Base-by-base conservation (phyloP, 2,888 invertebrate species). In the Plutella xylostella region DNA sequence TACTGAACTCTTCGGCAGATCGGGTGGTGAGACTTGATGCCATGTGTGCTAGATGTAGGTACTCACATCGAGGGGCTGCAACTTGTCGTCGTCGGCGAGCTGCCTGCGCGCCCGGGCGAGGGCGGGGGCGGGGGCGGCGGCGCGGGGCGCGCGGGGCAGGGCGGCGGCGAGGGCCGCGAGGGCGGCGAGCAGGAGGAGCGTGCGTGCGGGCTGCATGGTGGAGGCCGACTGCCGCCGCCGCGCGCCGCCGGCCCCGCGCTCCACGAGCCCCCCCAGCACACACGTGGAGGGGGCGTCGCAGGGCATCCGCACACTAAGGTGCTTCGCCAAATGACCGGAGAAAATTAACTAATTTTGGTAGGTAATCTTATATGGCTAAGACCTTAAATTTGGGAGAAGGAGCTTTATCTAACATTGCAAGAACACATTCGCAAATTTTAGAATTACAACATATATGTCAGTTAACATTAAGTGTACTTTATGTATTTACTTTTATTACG, bases 61-160 rank as follows among this genome's bases (percentile, higher is more conserved):
- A 56, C 62, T 51, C 62, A 82, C 82, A 61, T 82, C 72, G 43
- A 80, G 63, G 45, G 80, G 80, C 62, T 79, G 80, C 55, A 80
- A 65, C 14, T 69, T 48, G 57, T 78, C 60, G 58, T 78, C 79
- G 51, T 72, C 75, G 49, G 68, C 64, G 52, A 82, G 74, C 56
- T 82, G 82, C 4, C 80, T 61, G 56, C 74, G 69, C 39, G 33
- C 52, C 48, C 65, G 61, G 34, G 48, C 40, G 37, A 41, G 50
- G 55, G 54, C 49, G 46, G 54, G 50, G 51, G 52, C 48, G 51
- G 51, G 48, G 53, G 59, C 55, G 53, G 54, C 49, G 56, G 51
- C 46, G 41, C 49, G 48, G 42, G 56, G 49, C 54, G 63, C 45
- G 18, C 49, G 39, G 51, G 57, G 53, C 45, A 61, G 49, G 45